A percentile compares a stretch with the other conserved stretches of the same genome.
phyloP scores from a whole-genome alignment of 1,140 invertebrate genomes.

The Nephotettix cincticeps region DNA sequence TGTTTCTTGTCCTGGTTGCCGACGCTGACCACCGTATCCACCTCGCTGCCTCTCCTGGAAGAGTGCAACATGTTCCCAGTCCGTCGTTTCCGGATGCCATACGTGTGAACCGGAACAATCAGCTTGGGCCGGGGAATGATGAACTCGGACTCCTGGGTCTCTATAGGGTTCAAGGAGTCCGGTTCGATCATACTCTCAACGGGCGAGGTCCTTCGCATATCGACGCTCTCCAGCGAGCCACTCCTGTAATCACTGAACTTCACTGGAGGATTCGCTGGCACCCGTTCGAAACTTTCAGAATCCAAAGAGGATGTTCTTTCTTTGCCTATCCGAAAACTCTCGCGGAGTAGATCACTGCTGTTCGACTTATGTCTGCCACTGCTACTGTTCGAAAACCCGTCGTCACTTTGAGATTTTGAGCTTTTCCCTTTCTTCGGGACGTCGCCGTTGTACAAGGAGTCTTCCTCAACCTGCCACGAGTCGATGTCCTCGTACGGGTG shows the following conservation, averaged over 20 bases:
- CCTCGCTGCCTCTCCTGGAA: conserved; percentile 50
- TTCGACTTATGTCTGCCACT: conserved; percentile 21
- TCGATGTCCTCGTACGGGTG: conserved; percentile 12
- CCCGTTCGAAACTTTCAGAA: background rate
- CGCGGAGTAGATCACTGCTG: conserved; percentile 27
- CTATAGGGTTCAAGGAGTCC: background rate
- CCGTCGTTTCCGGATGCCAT: conserved; percentile 70
- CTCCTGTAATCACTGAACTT: background rate
- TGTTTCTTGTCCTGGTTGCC: conserved; percentile 37
- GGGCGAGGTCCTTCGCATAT: background rate
- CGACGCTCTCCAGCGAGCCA: background rate
- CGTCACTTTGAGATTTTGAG: background rate
- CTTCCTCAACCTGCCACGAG: conserved; percentile 12
- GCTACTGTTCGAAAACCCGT: background rate
- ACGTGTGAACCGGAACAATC: conserved; percentile 84
- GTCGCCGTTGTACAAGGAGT: conserved; percentile 2
- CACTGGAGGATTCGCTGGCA: background rate
- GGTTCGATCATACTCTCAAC: conserved; percentile 3
- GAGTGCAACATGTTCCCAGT: conserved; percentile 61
- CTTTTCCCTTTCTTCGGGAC: conserved; percentile 1
- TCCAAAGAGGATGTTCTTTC: conserved; percentile 13
- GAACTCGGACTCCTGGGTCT: conserved; percentile 59
- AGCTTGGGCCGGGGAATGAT: conserved; percentile 78
- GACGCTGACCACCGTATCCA: conserved; percentile 46
- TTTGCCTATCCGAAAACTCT: conserved; percentile 18